Base-by-base conservation (phyloP, 92 coral and sea anemone genomes). In the Epizoanthus stellaris region DNA sequence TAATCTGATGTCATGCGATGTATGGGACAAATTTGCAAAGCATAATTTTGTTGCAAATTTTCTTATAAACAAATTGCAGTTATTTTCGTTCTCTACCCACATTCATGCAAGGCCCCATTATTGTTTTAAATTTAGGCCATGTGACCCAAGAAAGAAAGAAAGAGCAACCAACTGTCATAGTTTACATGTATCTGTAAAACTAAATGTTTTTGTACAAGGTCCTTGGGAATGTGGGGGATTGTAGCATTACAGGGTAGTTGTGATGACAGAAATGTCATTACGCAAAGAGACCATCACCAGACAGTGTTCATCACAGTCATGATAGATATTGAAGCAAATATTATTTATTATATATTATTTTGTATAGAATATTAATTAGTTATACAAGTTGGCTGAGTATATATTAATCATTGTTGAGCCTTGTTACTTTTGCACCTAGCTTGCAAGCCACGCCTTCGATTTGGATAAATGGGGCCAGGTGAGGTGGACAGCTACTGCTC, bases 381-480 rank as follows among this genome's bases (percentile, higher is more conserved):
- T 23, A 65, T 65, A 15, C 40, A 23, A 65, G 15, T 30, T 25
- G n/a, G 6, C 5, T 14, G n/a, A 43, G 11, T 36, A 4, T 15
- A 38, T 38, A 23, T 23, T 23, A 7, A 68, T 16, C 10, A 34
- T 68, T 34, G 30, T 15, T 68, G 11, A 40, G 3, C 13, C 30
- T 20, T 63, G 45, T 3, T 79, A 19, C 47, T 79, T 57, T 62
- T 43, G 1, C 6, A 61, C 6, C 5, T 70, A 79, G 83, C 83
- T 79, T 79, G 83, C 71, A 63, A 79, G 83, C 34, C 83, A 61
- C 34, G 83, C 83, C 40, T 79, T 79, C 30, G 59, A 43, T 40
- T 36, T 62, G 71, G 83, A 79, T 17, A 79, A 63, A 30, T 79
- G 83, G 83, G 60, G 36, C 10, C 72, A 79, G 83, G 83, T 79